Base-by-base conservation (phyloP, 2,797 vertebrate species). In the Sphenopsis melanotis region DNA sequence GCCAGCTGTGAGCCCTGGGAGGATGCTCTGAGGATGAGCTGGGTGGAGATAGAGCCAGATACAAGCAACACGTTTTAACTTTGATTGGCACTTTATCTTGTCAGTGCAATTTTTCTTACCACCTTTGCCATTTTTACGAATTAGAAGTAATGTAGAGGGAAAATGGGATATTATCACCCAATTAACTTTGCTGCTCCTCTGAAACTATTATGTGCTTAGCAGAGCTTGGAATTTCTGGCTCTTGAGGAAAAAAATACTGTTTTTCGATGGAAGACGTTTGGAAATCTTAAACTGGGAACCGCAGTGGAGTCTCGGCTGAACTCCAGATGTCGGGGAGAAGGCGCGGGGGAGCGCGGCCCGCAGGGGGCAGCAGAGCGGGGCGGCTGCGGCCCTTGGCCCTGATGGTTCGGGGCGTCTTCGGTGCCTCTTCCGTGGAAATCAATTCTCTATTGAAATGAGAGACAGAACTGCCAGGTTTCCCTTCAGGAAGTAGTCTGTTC, bases 281-380 rank as follows among this genome's bases (percentile, higher is more conserved):
- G 11, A 66, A 57, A 26, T 56, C 12, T 26, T 41, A 2, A 36
- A 7, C 2, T 29, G 42, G 36, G 10, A 69, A 3, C 7, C 11
- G 77, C 15, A 4, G n/a, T 7, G 13, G 8, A 7, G n/a, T 8
- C 34, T 57, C 7, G 56, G 56, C 11, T 59, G 56, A 27, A 2
- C 8, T 37, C 22, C 8, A 1, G 13, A 0, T 6, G 34, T 18
- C 12, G 7, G 27, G 41, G 42, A 5, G 52, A 3, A 6, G n/a
- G 0, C 0, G 34, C 29, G 4, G 46, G 15, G 52, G 15, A 12
- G 5, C 19, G 32, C 4, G 3, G 32, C 86, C 96, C 46, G 72
- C 80, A 77, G 96, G 90, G 64, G 95, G 95, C 89, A 95, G 97
- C 86, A 96, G 94, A 93, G 64, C 11, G 10, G 15, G 27, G 57